These are phyloP conservation scores for Drosophila carrolli DNA, from an alignment of 1,140 invertebrate genomes.

Conservation along the genomic window DNA sequence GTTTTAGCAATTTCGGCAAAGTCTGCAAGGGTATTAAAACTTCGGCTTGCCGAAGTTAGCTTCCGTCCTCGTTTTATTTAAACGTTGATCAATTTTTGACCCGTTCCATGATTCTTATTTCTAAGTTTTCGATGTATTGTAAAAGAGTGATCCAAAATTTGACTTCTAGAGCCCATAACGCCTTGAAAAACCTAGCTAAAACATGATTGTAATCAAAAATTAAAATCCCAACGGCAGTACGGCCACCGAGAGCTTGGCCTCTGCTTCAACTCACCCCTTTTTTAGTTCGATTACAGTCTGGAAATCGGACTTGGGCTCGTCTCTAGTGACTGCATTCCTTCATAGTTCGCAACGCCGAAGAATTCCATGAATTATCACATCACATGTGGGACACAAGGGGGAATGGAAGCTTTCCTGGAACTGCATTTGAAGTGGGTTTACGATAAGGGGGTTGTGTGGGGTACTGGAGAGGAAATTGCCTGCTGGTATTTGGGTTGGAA, in stretches of 20 bases:
- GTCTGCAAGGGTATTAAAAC: no score
- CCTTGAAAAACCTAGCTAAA: neutral
- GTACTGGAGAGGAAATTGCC: constrained; percentile 11
- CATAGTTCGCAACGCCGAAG: constrained; percentile 73
- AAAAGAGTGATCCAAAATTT: no score
- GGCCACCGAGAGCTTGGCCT: neutral
- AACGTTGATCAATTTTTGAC: no score
- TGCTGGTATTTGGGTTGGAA: constrained; percentile 64
- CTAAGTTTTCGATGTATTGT: no score
- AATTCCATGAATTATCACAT: constrained; percentile 62
- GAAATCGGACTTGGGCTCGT: constrained; percentile 56
- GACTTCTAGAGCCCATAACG: no score
- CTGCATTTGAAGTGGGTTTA: constrained; percentile 11
- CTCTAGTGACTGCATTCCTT: constrained; percentile 68
- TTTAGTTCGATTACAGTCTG: constrained; percentile 58
- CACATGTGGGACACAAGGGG: neutral
- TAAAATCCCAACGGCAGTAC: constrained; percentile 3
- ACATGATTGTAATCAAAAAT: constrained; percentile 13
- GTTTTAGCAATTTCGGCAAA: no score
- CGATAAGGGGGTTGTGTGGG: neutral
- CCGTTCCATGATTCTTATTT: no score
- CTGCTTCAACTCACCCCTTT: neutral
- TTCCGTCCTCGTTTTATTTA: no score
- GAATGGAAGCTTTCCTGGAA: constrained; percentile 46
- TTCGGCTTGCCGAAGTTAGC: no score